These are phyloP conservation scores for Monopterus albus DNA, from an alignment of 2,113 vertebrate genomes.

Conservation along the genomic window DNA sequence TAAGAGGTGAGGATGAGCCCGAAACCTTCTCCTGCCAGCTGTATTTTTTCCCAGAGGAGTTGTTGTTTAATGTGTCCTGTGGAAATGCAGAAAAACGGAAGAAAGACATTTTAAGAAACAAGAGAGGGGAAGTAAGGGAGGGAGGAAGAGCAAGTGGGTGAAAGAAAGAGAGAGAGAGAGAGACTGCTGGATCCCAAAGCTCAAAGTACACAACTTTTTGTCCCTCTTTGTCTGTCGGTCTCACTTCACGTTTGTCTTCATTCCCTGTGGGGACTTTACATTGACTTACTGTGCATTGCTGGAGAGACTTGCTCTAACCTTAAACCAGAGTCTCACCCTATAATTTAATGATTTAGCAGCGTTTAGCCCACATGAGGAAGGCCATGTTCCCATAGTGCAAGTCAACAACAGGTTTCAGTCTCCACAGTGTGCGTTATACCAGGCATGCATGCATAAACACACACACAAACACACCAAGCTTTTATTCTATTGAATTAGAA, in stretches of 20 bases:
- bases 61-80: constrained; percentile 98
- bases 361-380: too few relatives aligned
- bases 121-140: constrained; percentile 7
- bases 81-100: constrained; percentile 24
- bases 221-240: not conserved
- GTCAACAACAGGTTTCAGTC: too few relatives aligned
- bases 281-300: too few relatives aligned
- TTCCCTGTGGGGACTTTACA: too few relatives aligned
- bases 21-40: constrained; percentile 99
- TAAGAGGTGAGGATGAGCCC: constrained; percentile 92
- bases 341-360: too few relatives aligned
- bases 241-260: too few relatives aligned
- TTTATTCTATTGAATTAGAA: constrained; percentile 74
- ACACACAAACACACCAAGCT: constrained; percentile 63
- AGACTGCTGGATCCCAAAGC: constrained; percentile 40
- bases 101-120: constrained; percentile 23
- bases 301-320: too few relatives aligned
- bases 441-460: constrained; percentile 51
- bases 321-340: too few relatives aligned
- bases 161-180: not conserved
- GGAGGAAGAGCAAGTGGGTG: too few relatives aligned
- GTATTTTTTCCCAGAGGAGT: constrained; percentile 98
- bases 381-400: too few relatives aligned
- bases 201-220: constrained; percentile 50
- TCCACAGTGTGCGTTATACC: too few relatives aligned